Base-by-base conservation (phyloP, 2,113 vertebrate genomes). In the Nyctibius bracteatus region DNA sequence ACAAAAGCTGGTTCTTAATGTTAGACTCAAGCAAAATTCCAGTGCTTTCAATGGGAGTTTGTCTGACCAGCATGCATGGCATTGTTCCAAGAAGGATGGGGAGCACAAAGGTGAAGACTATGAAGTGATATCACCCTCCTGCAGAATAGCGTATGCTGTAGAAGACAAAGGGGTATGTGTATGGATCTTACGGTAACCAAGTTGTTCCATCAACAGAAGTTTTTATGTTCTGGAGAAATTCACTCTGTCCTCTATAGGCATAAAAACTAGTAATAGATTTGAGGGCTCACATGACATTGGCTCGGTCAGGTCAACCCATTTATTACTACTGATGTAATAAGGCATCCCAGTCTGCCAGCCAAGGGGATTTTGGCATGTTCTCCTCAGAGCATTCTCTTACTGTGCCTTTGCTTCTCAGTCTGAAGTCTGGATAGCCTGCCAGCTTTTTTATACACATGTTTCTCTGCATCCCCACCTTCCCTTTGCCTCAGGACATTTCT, bases 71-170 rank as follows among this genome's bases (percentile, higher is more conserved):
- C 4, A 0, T 54, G 25, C 77, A 35, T 24, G 10, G 73, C 52
- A 61, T 87, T 92, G 77, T 87, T 84, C 81, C 88, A 92, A 58
- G 37, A 85, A 85, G 68, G 52, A 79, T 0, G 0, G 55, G 46
- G 88, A 94, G 77, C 66, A 94, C 78, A 94, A 47, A 95, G 95
- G 94, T 96, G 78, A 95, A 92, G 65, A 35, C 57, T 79, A 24
- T 2, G 20, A 94, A 81, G 75, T 89, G 66, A 61, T 93, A 95
- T 94, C 65, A 92, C 54, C 35, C 65, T 90, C 61, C 83, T 94
- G 88, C 61, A 91, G 49, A 81, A 75, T 74, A 39, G 44, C 58
- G 22, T n/a, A 19, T 12, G 44, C 41, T 87, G 52, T 4, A 46
- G 25, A 88, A 72, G 31, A 93, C 86, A 96, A 72, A 73, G 65